phyloP scores from a whole-genome alignment of 2,113 vertebrate species.

The Trogon surrucura region DNA sequence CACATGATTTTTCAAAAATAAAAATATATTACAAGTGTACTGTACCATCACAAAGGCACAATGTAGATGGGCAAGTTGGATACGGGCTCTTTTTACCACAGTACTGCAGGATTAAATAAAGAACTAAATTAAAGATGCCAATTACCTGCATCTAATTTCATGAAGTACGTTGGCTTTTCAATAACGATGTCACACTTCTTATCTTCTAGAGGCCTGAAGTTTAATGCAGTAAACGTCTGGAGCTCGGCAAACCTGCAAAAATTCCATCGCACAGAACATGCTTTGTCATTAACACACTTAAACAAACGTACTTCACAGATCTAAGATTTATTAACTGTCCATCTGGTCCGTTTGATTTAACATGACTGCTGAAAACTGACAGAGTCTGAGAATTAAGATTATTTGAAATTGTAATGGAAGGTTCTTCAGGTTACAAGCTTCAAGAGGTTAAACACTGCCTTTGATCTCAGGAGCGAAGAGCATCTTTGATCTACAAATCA shows the following conservation, averaged over 20 bases:
- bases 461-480: constrained; percentile 54
- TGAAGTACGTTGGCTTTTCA: constrained; percentile 92
- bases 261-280: not conserved
- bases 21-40: not conserved
- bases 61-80: not conserved
- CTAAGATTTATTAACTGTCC: not conserved
- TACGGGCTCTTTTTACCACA: not conserved
- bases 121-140: not conserved
- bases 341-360: not conserved
- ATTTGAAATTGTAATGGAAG: constrained; percentile 51
- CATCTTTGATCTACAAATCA: constrained; percentile 72
- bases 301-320: not conserved
- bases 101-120: not conserved
- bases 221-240: constrained; percentile 84
- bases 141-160: constrained; percentile 98
- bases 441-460: constrained; percentile 66
- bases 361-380: not conserved
- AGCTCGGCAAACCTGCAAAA: constrained; percentile 93
- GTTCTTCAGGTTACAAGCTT: constrained; percentile 43
- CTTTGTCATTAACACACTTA: constrained; percentile 20
- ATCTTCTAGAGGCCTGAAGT: constrained; percentile 82
- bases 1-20: not conserved
- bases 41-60: not conserved
- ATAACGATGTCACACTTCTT: constrained; percentile 88
- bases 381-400: constrained; percentile 42